Conservation (phyloP, 2,888 invertebrate genomes). For the Cinara cedri region DNA sequence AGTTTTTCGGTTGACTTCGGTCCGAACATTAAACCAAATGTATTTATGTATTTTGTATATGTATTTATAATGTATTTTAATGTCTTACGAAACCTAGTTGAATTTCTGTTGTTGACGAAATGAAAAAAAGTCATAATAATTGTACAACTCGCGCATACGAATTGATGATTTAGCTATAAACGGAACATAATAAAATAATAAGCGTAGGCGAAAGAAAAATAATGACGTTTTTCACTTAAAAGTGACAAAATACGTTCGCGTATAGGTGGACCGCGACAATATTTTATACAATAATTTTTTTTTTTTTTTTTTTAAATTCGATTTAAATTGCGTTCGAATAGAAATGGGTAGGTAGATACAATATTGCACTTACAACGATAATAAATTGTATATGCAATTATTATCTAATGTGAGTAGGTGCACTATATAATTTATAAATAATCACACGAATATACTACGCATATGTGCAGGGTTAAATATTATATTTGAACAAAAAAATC, state of each 20-base stretch:
- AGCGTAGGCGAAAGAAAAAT: too few relatives aligned
- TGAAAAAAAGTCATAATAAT: background rate
- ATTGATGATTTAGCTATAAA: background rate
- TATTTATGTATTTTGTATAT: background rate
- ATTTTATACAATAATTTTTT: background rate
- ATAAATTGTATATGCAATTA: background rate
- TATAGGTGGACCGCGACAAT: too few relatives aligned
- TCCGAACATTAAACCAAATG: background rate
- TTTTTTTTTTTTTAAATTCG: background rate
- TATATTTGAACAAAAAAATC: background rate
- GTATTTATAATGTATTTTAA: background rate
- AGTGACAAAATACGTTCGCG: too few relatives aligned
- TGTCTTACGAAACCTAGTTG: conserved; percentile 18
- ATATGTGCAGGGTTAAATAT: background rate
- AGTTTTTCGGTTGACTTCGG: conserved; percentile 28
- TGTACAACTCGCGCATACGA: background rate
- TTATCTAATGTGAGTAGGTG: background rate
- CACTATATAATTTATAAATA: background rate
- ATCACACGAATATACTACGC: background rate
- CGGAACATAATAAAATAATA: too few relatives aligned
- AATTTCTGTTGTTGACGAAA: conserved; percentile 11
- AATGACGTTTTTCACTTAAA: too few relatives aligned
- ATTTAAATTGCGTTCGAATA: background rate
- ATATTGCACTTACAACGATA: too few relatives aligned
- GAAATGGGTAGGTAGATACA: background rate